Percentiles rank a stretch among this genome's conserved stretches.
Evolutionary conservation across 2,888 invertebrate species (phyloP).

Genomic region (Pogonocherus hispidulus): DNA sequence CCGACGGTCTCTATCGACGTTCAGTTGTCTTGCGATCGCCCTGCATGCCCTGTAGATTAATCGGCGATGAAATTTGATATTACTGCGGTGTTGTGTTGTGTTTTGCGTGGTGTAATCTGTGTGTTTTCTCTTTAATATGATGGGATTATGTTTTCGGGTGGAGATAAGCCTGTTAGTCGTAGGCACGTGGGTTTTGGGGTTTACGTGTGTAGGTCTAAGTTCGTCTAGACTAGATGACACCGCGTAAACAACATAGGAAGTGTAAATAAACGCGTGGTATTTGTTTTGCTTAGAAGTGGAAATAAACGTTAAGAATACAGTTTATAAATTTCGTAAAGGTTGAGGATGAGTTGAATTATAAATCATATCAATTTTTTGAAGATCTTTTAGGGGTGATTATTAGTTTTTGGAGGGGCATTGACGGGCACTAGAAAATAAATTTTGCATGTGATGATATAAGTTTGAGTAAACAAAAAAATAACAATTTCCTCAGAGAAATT

Average conservation of each 20-base stretch:
- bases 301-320: no score
- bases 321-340: no score
- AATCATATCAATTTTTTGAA: no score
- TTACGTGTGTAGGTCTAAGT: neutral
- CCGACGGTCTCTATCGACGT: constrained; percentile 39
- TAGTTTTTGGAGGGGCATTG: no score
- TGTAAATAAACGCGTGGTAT: neutral
- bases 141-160: constrained; percentile 29
- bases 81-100: constrained; percentile 31
- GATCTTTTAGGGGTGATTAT: no score
- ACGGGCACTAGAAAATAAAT: no score
- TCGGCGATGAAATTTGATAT: constrained; percentile 52
- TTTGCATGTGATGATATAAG: no score
- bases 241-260: neutral
- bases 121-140: constrained; percentile 20
- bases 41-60: constrained; percentile 52
- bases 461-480: no score
- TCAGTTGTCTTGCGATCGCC: constrained; percentile 48
- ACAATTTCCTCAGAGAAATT: no score
- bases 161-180: constrained; percentile 25
- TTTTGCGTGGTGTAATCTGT: constrained; percentile 37
- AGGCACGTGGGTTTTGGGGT: constrained; percentile 2
- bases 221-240: neutral
- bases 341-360: no score
- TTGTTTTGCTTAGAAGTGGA: neutral